Conservation (phyloP, 2,888 invertebrate genomes). For the Hirtodrosophila trivittata region DNA sequence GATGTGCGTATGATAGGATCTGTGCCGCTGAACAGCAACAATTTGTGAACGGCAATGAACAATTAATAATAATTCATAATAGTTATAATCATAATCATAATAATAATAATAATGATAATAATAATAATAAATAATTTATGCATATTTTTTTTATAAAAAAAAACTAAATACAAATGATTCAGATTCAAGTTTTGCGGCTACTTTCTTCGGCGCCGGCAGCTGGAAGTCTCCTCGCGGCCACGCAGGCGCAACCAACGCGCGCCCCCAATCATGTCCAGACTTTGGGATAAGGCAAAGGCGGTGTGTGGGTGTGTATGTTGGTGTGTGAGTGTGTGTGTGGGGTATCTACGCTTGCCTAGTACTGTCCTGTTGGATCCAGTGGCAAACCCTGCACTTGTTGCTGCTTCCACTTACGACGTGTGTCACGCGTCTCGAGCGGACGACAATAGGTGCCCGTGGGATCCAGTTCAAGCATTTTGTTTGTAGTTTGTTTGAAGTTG, state of each 20-base stretch:
- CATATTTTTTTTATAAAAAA: slow-evolving; percentile 44
- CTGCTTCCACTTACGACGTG: slow-evolving; percentile 65
- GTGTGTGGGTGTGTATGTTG: slow-evolving; percentile 34
- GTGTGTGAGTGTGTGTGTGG: not conserved
- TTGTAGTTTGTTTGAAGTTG: slow-evolving; percentile 1
- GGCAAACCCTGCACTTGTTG: slow-evolving; percentile 29
- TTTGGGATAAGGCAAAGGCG: slow-evolving; percentile 74
- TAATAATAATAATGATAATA: slow-evolving; percentile 45
- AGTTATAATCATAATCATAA: slow-evolving; percentile 11
- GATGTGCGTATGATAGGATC: slow-evolving; percentile 54
- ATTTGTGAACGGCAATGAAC: slow-evolving; percentile 62
- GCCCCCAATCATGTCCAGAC: slow-evolving; percentile 72
- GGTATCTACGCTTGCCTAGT: slow-evolving; percentile 51
- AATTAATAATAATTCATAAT: slow-evolving; percentile 51
- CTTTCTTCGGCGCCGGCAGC: slow-evolving; percentile 83
- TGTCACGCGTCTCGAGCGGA: slow-evolving; percentile 71
- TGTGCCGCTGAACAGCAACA: slow-evolving; percentile 15
- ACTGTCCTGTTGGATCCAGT: slow-evolving; percentile 83
- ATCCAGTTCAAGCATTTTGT: slow-evolving; percentile 75
- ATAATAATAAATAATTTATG: slow-evolving; percentile 63
- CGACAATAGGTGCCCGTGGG: slow-evolving; percentile 83
- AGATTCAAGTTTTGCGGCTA: slow-evolving; percentile 17
- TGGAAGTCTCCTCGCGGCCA: slow-evolving; percentile 84
- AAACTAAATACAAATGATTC: too few species aligned
- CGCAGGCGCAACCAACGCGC: slow-evolving; percentile 82